Base-by-base conservation (phyloP, 2,888 invertebrate species). In the Heliconius ethilla region DNA sequence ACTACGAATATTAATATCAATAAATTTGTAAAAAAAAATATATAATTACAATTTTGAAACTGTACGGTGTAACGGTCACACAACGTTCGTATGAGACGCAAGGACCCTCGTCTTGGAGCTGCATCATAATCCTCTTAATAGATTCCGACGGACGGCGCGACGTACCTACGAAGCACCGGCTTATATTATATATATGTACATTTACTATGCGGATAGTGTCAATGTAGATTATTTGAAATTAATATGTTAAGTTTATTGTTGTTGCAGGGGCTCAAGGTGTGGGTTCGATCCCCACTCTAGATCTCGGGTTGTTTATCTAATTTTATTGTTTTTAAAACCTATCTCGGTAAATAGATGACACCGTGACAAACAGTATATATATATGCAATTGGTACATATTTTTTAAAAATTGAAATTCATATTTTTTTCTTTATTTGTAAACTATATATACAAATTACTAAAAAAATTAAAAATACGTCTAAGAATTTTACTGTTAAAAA, bases 91-190 rank as follows among this genome's bases (percentile, higher is more conserved):
- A 88, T 85, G 91, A 91, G 91, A 92, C 90, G 86, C 85, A 87
- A 87, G 90, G 88, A 93, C 94, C 92, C 93, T 93, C 89, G 89
- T 93, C 93, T 92, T 90, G 82, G 84, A 85, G 85, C 87, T 92
- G 91, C 92, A 92, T 85, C 89, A 87, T 94, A 94, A 95, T 94
- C 94, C 95, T 88, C 90, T 92, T 94, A 95, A 95, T 94, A 95
- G 94, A 95, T 95, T 94, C 94, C 89, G 87, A 89, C 90, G 89
- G 90, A 91, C 91, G 86, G 80, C 84, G 84, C 85, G 85, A 83
- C 84, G 83, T 83, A 84, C 83, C 80, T 81, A 81, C 81, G n/a
- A 55, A 6, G 67, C 40, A 25, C 40, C 2, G 3, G 40, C 40
- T 40, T 69, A 55, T 55, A 25, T 40, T 40, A 40, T 40, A 69